Conservation (phyloP, 2,888 invertebrate genomes). For the Spialia ferax region DNA sequence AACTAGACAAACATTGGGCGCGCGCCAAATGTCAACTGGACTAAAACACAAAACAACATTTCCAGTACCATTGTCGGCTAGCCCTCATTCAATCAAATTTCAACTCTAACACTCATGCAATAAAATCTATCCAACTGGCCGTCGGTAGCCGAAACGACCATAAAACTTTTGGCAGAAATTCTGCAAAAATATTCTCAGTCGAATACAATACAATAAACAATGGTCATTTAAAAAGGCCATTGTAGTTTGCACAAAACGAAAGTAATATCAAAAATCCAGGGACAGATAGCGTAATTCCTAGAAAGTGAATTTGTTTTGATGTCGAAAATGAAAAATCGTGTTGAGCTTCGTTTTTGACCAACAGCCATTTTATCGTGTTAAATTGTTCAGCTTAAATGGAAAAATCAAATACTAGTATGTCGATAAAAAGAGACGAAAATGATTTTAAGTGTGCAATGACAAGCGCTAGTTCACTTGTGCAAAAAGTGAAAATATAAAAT, state of each 20-base stretch:
- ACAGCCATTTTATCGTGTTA: not conserved
- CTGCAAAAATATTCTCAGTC: slow-evolving; percentile 41
- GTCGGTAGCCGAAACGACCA: slow-evolving; percentile 25
- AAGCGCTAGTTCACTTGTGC: too few relatives aligned
- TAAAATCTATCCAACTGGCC: slow-evolving; percentile 15
- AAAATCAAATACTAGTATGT: not conserved
- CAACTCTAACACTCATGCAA: slow-evolving; percentile 19
- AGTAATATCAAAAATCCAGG: slow-evolving; percentile 36
- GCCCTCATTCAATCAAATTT: slow-evolving; percentile 32
- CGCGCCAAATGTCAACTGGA: slow-evolving; percentile 39
- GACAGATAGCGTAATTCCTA: slow-evolving; percentile 21
- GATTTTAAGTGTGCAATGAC: too few relatives aligned
- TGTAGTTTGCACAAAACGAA: slow-evolving; percentile 40
- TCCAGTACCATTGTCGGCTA: slow-evolving; percentile 26
- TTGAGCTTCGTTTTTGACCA: not conserved
- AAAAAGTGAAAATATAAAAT: too few relatives aligned
- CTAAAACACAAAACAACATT: slow-evolving; percentile 40
- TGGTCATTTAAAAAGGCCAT: slow-evolving; percentile 39
- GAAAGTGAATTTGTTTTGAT: slow-evolving; percentile 29
- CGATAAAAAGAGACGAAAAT: too few relatives aligned
- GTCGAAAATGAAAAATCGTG: slow-evolving; percentile 18
- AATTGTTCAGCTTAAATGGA: not conserved
- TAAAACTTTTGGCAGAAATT: slow-evolving; percentile 36
- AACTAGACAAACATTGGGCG: slow-evolving; percentile 39
- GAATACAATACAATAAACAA: slow-evolving; percentile 41